Conservation (phyloP, 1,140 invertebrate genomes). For the Drosophila azteca region DNA sequence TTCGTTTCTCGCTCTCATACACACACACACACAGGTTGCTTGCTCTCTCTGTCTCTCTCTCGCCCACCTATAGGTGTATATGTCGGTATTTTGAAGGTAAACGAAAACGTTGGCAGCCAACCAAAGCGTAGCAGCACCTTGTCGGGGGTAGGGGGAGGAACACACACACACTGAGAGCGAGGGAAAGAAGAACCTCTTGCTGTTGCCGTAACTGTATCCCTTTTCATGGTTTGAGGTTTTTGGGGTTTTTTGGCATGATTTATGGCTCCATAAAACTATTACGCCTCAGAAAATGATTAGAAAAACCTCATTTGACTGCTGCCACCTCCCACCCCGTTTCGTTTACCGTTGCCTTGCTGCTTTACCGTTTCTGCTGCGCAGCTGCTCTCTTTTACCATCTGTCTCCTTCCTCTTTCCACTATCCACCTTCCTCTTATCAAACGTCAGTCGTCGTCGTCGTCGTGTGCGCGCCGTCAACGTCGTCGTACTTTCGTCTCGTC, state of each 20-base stretch:
- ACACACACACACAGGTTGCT: slow-evolving; percentile 54
- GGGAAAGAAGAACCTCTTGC: too few relatives aligned
- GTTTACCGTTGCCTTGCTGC: too few relatives aligned
- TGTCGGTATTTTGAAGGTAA: slow-evolving; percentile 71
- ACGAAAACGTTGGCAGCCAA: slow-evolving; percentile 83
- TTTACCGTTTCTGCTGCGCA: too few relatives aligned
- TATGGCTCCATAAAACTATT: slow-evolving; percentile 29
- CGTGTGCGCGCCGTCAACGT: slow-evolving; percentile 58
- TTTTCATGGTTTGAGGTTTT: slow-evolving; percentile 2
- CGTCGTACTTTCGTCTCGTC: slow-evolving; percentile 39
- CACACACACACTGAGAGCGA: neutral
- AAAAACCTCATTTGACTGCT: slow-evolving; percentile 3
- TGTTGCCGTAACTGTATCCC: neutral
- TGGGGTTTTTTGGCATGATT: slow-evolving; percentile 22
- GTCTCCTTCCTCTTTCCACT: neutral
- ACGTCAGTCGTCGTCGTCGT: slow-evolving; percentile 47
- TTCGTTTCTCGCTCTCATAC: slow-evolving; percentile 72
- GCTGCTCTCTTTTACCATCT: neutral
- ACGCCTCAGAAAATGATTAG: slow-evolving; percentile 1
- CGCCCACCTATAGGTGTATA: slow-evolving; percentile 41
- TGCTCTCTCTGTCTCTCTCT: slow-evolving; percentile 28
- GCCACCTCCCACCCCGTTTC: too few relatives aligned
- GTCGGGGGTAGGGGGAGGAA: neutral
- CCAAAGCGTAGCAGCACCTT: slow-evolving; percentile 82
- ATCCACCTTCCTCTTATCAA: slow-evolving; percentile 3